Base-by-base conservation (phyloP, 37 sponge, comb jelly and placozoan species). In the Spongilla lacustris region DNA sequence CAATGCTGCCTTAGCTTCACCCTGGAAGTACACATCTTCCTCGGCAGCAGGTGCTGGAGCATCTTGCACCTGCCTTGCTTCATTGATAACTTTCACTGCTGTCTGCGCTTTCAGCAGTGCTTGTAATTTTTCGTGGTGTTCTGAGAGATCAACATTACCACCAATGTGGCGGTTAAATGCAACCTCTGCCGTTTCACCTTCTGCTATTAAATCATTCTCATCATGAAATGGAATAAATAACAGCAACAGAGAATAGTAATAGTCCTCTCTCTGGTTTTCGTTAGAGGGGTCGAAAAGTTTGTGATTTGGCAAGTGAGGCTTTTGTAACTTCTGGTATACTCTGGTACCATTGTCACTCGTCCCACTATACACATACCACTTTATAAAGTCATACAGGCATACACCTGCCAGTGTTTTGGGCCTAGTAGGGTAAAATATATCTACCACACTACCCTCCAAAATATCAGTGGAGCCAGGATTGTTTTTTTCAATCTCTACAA, bases 1-100 rank as follows among this genome's bases (percentile, higher is more conserved):
- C 88, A 91, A 79, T 23, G 84, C 77, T 41, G 88, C 24, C 12
- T 25, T 83, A 22, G 88, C 92, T 67, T 87, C 76, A 33, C 92
- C 92, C 25, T 12, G 19, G 10, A 91, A 11, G 76, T 48, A 66
- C 2, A 79, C 83, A n/a, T 34, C 92, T 17, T 87, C 74, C 21
- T 74, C 81, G 4, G 78, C 72, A 22, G 67, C 76, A 87, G 2
- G 35, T 27, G 38, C 29, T 82, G 33, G 69, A 21, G 83, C 36
- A 34, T 26, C 34, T 69, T 36, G 27, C 50, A 24, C 68, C 27
- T 89, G 69, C 67, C 89, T 89, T 25, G 84, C 84, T 12, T 89
- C 83, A 76, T 78, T 70, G 23, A 83, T 89, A 46, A 78, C 25
- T 49, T 69, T 35, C 77, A 73, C 19, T 19, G 83, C 14, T 25